Evolutionary conservation across 2,113 vertebrate species (phyloP).

Genomic region (Podarcis cretensis): DNA sequence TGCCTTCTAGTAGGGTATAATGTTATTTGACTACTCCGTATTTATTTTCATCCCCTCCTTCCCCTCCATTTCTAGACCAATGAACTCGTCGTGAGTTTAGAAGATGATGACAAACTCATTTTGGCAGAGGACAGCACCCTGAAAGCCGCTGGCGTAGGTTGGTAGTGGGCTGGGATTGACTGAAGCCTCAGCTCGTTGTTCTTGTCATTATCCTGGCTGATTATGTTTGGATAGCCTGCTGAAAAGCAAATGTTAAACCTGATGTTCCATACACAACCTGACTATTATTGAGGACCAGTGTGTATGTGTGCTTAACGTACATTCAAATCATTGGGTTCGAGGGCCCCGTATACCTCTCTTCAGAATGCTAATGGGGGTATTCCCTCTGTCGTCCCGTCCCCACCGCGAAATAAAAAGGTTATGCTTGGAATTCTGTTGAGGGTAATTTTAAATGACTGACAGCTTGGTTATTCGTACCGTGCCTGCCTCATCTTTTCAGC

Average conservation of each 20-base stretch:
- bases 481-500: conserved; percentile 67
- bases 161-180: conserved; percentile 33
- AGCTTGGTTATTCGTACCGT: conserved; percentile 68
- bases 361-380: conserved; percentile 57
- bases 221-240: conserved; percentile 60
- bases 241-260: conserved; percentile 67
- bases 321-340: conserved; percentile 66
- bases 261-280: conserved; percentile 50
- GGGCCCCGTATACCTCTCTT: conserved; percentile 61
- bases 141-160: conserved; percentile 86
- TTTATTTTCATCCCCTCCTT: conserved; percentile 34
- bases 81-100: conserved; percentile 91
- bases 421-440: conserved; percentile 70
- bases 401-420: conserved; percentile 21
- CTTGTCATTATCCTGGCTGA: conserved; percentile 51
- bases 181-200: conserved; percentile 34
- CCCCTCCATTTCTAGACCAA: conserved; percentile 82
- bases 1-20: neutral
- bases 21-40: neutral
- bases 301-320: conserved; percentile 17
- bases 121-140: conserved; percentile 81
- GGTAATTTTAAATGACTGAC: conserved; percentile 77
- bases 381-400: conserved; percentile 17
- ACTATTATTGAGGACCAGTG: conserved; percentile 63
- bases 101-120: conserved; percentile 88